These are phyloP conservation scores for Himalopsyche japonica DNA, from an alignment of 2,888 invertebrate species.

Conservation along the genomic window DNA sequence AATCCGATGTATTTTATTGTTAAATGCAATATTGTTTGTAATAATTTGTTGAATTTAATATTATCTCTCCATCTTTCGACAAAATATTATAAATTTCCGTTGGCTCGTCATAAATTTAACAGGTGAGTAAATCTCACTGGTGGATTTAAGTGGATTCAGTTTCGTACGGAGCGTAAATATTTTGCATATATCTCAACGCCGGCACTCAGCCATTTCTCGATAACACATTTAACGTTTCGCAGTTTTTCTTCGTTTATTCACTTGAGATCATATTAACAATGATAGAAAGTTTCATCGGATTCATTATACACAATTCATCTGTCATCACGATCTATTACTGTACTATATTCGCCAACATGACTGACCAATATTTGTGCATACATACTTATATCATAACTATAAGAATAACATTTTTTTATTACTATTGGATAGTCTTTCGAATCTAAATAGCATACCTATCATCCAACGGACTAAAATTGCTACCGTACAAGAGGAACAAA, in stretches of 20 bases:
- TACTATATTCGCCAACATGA: too few relatives aligned
- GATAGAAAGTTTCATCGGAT: neutral
- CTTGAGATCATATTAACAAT: neutral
- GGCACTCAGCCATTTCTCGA: constrained; percentile 14
- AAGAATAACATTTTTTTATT: too few relatives aligned
- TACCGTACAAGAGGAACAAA: too few relatives aligned
- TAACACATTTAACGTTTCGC: constrained; percentile 2
- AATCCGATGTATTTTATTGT: too few relatives aligned
- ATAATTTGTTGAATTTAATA: neutral
- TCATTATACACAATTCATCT: neutral
- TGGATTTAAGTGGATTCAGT: constrained; percentile 3
- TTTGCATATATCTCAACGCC: constrained; percentile 16
- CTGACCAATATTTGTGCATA: too few relatives aligned
- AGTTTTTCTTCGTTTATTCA: neutral
- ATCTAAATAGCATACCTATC: too few relatives aligned
- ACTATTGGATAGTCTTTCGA: too few relatives aligned
- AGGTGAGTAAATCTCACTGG: neutral
- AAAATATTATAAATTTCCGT: neutral
- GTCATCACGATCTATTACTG: neutral
- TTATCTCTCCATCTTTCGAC: neutral
- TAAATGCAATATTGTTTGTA: too few relatives aligned
- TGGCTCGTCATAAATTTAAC: neutral
- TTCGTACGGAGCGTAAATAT: constrained; percentile 8
- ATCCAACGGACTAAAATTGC: too few relatives aligned
- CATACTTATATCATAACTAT: too few relatives aligned